These are phyloP conservation scores for Sesia bembeciformis DNA, from an alignment of 2,888 invertebrate genomes.

Conservation along the genomic window DNA sequence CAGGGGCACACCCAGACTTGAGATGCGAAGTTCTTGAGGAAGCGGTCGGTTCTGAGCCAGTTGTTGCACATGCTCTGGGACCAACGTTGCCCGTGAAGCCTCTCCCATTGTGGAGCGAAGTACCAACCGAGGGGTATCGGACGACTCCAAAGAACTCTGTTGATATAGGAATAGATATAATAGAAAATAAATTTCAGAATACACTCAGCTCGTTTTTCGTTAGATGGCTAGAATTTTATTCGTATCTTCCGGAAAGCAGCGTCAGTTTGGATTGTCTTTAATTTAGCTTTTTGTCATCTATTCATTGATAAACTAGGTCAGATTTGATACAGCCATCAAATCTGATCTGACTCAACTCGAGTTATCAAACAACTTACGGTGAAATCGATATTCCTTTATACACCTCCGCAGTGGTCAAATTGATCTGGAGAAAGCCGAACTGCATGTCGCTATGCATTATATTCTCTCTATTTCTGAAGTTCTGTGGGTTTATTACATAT, in stretches of 20 bases:
- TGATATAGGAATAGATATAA: slow-evolving; percentile 3
- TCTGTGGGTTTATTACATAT: slow-evolving; percentile 82
- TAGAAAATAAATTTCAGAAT: not conserved
- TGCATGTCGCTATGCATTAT: slow-evolving; percentile 81
- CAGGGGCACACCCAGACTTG: slow-evolving; percentile 93
- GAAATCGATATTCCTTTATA: slow-evolving; percentile 78
- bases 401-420: slow-evolving; percentile 84
- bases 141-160: slow-evolving; percentile 87
- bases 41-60: slow-evolving; percentile 91
- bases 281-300: not conserved
- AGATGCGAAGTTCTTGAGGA: slow-evolving; percentile 87
- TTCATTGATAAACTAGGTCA: not conserved
- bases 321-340: no score
- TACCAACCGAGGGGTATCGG: slow-evolving; percentile 96
- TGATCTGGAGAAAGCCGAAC: slow-evolving; percentile 91
- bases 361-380: slow-evolving; percentile 76
- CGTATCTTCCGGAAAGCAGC: not conserved
- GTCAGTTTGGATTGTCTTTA: not conserved
- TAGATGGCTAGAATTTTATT: not conserved
- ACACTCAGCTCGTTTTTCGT: not conserved
- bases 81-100: slow-evolving; percentile 87
- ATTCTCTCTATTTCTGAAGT: slow-evolving; percentile 81
- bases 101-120: slow-evolving; percentile 91
- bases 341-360: not conserved
- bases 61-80: slow-evolving; percentile 87